phyloP scores from a whole-genome alignment of 2,888 invertebrate genomes.

The Eristalis tenax region DNA sequence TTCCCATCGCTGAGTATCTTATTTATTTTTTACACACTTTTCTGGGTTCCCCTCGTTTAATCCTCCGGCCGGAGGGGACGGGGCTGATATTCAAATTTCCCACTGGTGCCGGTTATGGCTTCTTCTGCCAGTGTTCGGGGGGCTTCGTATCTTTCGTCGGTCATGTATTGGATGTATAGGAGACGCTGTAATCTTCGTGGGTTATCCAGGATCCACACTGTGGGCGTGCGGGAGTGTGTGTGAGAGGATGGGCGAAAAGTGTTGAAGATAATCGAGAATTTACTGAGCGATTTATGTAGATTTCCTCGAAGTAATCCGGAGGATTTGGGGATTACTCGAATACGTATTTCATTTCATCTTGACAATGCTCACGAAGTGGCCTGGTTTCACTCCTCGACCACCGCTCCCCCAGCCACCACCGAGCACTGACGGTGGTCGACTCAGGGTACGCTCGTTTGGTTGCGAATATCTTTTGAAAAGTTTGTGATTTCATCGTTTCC shows the following conservation, averaged over 20 bases:
- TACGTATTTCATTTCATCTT: slow-evolving; percentile 32
- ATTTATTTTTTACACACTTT: slow-evolving; percentile 60
- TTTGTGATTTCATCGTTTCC: slow-evolving; percentile 18
- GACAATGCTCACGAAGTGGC: slow-evolving; percentile 27
- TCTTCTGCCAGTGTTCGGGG: neutral
- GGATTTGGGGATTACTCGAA: slow-evolving; percentile 42
- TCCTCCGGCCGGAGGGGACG: slow-evolving; percentile 7
- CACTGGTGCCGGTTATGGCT: slow-evolving; percentile 47
- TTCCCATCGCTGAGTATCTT: slow-evolving; percentile 46
- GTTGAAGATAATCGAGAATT: slow-evolving; percentile 61
- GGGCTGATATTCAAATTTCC: slow-evolving; percentile 58
- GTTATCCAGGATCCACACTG: slow-evolving; percentile 49
- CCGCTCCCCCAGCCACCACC: neutral
- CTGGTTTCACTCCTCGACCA: neutral
- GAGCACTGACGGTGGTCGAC: neutral
- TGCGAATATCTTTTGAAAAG: slow-evolving; percentile 1
- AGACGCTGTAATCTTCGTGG: slow-evolving; percentile 63
- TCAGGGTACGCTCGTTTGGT: neutral
- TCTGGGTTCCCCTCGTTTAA: slow-evolving; percentile 14
- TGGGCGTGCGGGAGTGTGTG: neutral
- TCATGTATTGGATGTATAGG: slow-evolving; percentile 51
- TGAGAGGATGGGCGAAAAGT: slow-evolving; percentile 7
- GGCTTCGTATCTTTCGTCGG: slow-evolving; percentile 19
- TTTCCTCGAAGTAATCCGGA: slow-evolving; percentile 50
- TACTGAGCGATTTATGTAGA: slow-evolving; percentile 66